Conservation (phyloP, 2,113 vertebrate genomes). For the Brienomyrus longianalis region DNA sequence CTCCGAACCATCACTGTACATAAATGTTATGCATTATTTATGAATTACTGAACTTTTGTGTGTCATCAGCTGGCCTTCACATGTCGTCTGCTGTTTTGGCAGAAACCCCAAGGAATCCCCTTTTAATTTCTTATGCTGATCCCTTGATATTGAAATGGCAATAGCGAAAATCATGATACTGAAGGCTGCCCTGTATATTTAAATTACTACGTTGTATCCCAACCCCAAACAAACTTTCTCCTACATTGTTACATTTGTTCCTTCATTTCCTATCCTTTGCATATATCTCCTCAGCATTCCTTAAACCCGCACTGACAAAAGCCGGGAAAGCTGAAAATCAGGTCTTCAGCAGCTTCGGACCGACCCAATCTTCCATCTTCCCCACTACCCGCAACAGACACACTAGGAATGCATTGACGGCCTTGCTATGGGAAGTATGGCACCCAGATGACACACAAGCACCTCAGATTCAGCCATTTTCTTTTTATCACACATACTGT, state of each 20-base stretch:
- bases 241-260: too few relatives aligned
- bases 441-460: background rate
- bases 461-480: background rate
- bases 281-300: background rate
- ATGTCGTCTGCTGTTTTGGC: too few relatives aligned
- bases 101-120: too few relatives aligned
- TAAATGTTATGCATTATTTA: background rate
- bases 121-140: too few relatives aligned
- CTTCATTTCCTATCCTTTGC: too few relatives aligned
- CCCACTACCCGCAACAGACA: background rate
- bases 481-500: background rate
- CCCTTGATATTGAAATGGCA: too few relatives aligned
- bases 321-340: background rate
- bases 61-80: too few relatives aligned
- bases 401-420: background rate
- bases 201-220: too few relatives aligned
- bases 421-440: background rate
- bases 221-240: too few relatives aligned
- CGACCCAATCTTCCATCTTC: background rate
- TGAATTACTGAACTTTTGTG: background rate
- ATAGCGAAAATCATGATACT: too few relatives aligned
- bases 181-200: too few relatives aligned
- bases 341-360: background rate
- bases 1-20: background rate
- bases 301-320: background rate